Evolutionary conservation across 2,888 invertebrate species (phyloP), one percentile per base, ranked within the genome.

Genomic region (Sinotaia quadrata): DNA sequence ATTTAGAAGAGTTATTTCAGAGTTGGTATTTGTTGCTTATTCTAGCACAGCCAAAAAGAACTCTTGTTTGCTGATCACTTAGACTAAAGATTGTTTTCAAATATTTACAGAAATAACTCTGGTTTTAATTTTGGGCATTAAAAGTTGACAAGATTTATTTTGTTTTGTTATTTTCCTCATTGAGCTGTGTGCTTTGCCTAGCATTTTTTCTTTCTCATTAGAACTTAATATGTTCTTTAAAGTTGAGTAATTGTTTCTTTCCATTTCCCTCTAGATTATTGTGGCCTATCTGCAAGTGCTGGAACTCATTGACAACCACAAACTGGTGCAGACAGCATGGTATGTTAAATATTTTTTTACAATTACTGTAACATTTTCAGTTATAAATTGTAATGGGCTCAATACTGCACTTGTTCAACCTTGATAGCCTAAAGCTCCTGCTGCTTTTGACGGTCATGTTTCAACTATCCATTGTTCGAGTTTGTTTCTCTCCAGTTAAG

Each of bases 241-340:
- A n/a, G n/a, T 18, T 41, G 41, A 41, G 8, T 41, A 12, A 12
- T 41, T 41, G 8, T 41, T 41, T 41, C 18, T 41, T 41, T 41
- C 41, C 58, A 7, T 44, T 75, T 56, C 69, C 61, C 79, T 79
- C 58, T 84, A 89, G 89, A 85, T 89, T 54, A 90, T 90, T 88
- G 97, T 98, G 27, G 95, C 97, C 90, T 98, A 97, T 87, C 91
- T 98, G 67, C 96, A 97, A 91, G 93, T 97, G 10, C 89, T 99
- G 74, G 94, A 95, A 60, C 94, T 93, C 83, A 95, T 97, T 85
- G 93, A 93, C 85, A 93, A 97, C 88, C 92, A 93, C 68, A 93
- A 93, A 77, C 90, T 99, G 47, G 95, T 98, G 92, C 98, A 99
- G 88, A 93, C 94, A 88, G 94, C 98, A 3, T 99, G 99, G 98